Evolutionary conservation across 2,797 vertebrate species (phyloP).

Genomic region (Nannoperca australis): DNA sequence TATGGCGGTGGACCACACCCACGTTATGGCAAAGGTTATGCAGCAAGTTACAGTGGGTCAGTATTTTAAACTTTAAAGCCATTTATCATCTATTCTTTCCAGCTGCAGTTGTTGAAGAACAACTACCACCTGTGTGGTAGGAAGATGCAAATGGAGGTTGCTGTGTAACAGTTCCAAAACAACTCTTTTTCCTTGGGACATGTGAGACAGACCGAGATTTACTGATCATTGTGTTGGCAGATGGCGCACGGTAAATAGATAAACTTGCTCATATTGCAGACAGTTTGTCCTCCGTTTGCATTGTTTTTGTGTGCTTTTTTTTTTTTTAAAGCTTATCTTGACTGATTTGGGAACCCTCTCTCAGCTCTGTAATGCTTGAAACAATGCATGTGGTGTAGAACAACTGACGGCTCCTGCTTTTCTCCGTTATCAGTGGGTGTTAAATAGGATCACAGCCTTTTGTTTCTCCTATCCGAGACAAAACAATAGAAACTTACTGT

Average conservation of each 20-base stretch:
- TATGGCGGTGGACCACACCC: conserved; percentile 1
- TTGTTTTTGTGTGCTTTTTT: conserved; percentile 13
- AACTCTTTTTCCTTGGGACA: not conserved
- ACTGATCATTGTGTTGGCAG: conserved; percentile 37
- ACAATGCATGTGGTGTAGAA: conserved; percentile 32
- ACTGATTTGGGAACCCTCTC: conserved; percentile 47
- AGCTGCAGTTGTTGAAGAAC: conserved; percentile 23
- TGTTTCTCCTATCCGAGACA: conserved; percentile 41
- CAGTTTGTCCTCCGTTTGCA: conserved; percentile 11
- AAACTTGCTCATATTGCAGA: conserved; percentile 12
- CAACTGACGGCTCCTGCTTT: conserved; percentile 47
- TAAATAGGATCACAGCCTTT: conserved; percentile 43
- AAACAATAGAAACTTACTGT: conserved; percentile 24
- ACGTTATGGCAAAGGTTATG: not conserved
- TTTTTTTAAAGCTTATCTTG: conserved; percentile 38
- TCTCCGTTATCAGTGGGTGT: conserved; percentile 31
- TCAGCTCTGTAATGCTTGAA: conserved; percentile 25
- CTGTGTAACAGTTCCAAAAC: conserved; percentile 18
- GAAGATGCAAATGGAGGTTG: conserved; percentile 24
- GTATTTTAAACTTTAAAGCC: conserved; percentile 14
- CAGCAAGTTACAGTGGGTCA: conserved; percentile 1
- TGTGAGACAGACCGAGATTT: conserved; percentile 25
- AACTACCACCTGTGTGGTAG: no score
- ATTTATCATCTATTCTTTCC: conserved; percentile 17
- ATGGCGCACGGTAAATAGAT: conserved; percentile 16